A percentile compares a stretch with the other conserved stretches of the same genome.
These are phyloP conservation scores for Hyposmocoma kahamanoa DNA, from an alignment of 1,140 invertebrate genomes.

Conservation along the genomic window DNA sequence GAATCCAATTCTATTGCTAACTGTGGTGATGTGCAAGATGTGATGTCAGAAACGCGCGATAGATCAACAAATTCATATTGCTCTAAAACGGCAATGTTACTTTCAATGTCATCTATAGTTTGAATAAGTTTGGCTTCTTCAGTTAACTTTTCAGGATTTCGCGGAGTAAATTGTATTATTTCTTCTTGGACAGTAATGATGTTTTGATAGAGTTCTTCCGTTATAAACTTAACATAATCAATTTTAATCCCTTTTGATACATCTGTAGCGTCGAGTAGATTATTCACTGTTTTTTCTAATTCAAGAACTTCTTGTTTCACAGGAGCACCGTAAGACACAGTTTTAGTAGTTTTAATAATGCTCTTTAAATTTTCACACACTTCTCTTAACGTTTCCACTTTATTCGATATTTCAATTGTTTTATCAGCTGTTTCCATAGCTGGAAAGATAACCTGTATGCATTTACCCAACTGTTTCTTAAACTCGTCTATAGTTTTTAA, in stretches of 20 bases:
- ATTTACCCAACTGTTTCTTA: constrained; percentile 42
- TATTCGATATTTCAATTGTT: constrained; percentile 37
- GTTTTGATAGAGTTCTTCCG: constrained; percentile 36
- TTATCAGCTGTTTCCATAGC: constrained; percentile 32
- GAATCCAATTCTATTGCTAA: constrained; percentile 28
- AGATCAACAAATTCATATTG: constrained; percentile 42
- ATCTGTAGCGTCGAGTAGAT: constrained; percentile 31
- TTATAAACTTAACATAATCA: constrained; percentile 31
- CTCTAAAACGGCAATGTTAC: constrained; percentile 38
- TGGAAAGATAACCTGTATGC: constrained; percentile 32
- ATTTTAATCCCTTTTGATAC: constrained; percentile 29
- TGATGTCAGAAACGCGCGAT: constrained; percentile 28
- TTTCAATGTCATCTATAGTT: constrained; percentile 39
- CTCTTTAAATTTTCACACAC: constrained; percentile 33
- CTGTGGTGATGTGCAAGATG: constrained; percentile 22
- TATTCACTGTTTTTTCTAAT: constrained; percentile 24
- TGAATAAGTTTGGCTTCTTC: constrained; percentile 39
- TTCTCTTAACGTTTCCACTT: constrained; percentile 27
- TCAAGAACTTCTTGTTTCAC: constrained; percentile 17
- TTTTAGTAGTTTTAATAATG: constrained; percentile 21
- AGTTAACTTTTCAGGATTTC: constrained; percentile 18
- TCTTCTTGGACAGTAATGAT: constrained; percentile 34
- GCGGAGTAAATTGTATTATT: constrained; percentile 30
- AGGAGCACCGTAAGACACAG: constrained; percentile 3
- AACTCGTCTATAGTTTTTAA: constrained; percentile 34